Base-by-base conservation (phyloP, 2,113 vertebrate genomes). In the Lophura nycthemera region DNA sequence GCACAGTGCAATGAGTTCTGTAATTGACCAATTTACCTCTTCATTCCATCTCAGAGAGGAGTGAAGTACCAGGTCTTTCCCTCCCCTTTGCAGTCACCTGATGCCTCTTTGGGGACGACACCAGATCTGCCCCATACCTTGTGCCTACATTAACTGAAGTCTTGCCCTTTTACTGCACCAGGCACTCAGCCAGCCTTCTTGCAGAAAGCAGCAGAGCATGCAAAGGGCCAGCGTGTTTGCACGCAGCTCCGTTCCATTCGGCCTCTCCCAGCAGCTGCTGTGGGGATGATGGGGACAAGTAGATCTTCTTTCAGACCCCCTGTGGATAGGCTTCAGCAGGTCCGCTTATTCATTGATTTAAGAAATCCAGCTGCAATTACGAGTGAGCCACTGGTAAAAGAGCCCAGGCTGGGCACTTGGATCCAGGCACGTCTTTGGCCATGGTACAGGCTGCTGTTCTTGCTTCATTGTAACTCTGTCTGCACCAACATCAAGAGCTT, bases 261-360 rank as follows among this genome's bases (percentile, higher is more conserved):
- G 93, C 76, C 80, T 91, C 85, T 88, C 88, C 86, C 88, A 93
- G 61, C 95, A 97, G 93, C 95, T 96, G 94, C 88, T 86, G 72
- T 0, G 1, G 61, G 85, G 79, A 2, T 45, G 73, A 91, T 80
- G 70, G 70, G 50, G 79, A 71, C 78, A 84, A 77, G 67, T 17
- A 87, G 87, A 95, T 81, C 65, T 71, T 57, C 75, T 95, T 86
- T 88, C 93, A 86, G 48, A 80, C 8, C 34, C 75, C 40, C 25
- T 77, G 48, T 36, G 67, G 24, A 88, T 25, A 77, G 65, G 11
- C 43, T 78, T 86, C 82, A 78, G 61, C 83, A 88, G 40, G 17
- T 78, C 61, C 75, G 40, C 67, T 95, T 95, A 86, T 48, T 56
- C 20, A 77, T 3, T 86, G 69, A 83, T 92, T 86, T 65, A 84